Evolutionary conservation across 2,888 invertebrate genomes (phyloP), one percentile per base, ranked within the genome.

Genomic region (Brachypterus glaber): DNA sequence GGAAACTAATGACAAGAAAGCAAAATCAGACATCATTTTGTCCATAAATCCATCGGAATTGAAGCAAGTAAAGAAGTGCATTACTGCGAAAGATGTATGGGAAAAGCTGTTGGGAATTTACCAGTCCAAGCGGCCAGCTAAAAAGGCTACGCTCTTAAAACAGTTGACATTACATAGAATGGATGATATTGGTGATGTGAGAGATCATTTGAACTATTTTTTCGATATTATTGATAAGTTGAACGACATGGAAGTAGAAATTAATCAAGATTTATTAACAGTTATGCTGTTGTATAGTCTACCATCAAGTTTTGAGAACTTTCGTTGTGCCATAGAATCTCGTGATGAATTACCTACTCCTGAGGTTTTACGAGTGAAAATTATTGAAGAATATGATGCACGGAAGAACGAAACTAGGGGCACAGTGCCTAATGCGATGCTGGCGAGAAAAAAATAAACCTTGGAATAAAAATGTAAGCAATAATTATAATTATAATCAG

Each of bases 281-380:
- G 55, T 60, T 8, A 48, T 59, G 38, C 33, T 59, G 11, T 32
- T 61, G 11, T 56, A 58, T 14, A 42, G 39, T 17, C 33, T 33
- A 12, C 43, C 40, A 12, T 25, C 37, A 12, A 51, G 26, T 1
- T 63, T 47, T 30, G 58, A 62, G 29, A 60, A 57, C 25, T 62
- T 62, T 41, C 34, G 56, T 27, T 56, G 54, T 15, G 60, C 59
- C 0, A 55, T 62, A 3, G 58, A 63, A 41, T 54, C 61, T 2
- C 44, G 57, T 1, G 60, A 63, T 36, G 42, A 43, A 2, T 37
- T 60, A 11, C 58, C 57, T 2, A 35, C 17, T 1, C 50, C 53
- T 2, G 57, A 59, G 29, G 34, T 31, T 3, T 33, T 57, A 11
- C 46, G 48, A 29, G 44, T 53, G 12, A 57, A 58, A 51, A 52